Percentiles rank a stretch among this genome's conserved stretches.
Evolutionary conservation across 2,113 vertebrate species (phyloP).

Genomic region (Tetrax tetrax): DNA sequence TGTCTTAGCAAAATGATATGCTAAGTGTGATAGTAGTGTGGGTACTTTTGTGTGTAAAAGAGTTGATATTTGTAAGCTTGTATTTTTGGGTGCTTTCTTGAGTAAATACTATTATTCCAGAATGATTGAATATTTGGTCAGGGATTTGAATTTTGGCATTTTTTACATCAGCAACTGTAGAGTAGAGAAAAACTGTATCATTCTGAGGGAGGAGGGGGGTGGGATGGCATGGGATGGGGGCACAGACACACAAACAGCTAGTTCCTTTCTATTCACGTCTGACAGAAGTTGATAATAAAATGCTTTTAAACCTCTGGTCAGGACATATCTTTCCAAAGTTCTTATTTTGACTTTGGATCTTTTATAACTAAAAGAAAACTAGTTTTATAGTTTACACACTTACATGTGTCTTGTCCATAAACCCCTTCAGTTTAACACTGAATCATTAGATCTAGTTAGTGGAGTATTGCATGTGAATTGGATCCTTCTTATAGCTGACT

Average conservation of each 20-base stretch:
- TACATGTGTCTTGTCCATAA: background rate
- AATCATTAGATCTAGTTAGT: background rate
- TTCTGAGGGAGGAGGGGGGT: background rate
- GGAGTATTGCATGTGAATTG: background rate
- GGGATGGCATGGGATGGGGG: too few relatives aligned
- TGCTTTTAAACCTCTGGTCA: background rate
- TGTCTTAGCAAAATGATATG: background rate
- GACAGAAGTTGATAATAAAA: background rate
- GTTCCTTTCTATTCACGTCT: background rate
- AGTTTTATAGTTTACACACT: background rate
- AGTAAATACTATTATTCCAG: background rate
- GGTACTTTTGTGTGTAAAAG: background rate
- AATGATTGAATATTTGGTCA: background rate
- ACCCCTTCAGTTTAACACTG: background rate
- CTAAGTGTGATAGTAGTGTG: background rate
- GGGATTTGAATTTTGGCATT: background rate
- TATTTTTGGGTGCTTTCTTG: background rate
- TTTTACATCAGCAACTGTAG: background rate
- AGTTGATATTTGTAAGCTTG: background rate
- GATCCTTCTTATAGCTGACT: background rate
- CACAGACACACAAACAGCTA: background rate
- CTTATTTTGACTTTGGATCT: background rate
- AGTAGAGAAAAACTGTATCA: background rate
- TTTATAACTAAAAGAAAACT: background rate
- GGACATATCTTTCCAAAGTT: background rate